Percentiles rank a stretch among this genome's conserved stretches.
Conservation (phyloP, 2,797 vertebrate genomes). For the Hapalemur alaotrensis region DNA sequence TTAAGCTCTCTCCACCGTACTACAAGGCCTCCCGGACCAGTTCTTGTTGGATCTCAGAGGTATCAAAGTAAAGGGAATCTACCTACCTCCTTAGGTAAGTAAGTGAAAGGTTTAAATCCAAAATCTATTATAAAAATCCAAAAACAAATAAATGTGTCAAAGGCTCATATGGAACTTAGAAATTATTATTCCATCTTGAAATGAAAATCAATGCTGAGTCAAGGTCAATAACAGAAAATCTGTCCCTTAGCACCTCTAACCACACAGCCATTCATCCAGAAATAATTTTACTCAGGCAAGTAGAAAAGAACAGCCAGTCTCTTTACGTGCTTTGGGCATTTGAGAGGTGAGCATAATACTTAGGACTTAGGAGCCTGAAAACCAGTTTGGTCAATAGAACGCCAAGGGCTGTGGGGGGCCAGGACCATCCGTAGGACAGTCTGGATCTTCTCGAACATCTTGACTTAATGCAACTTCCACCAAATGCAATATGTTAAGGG, state of each 20-base stretch:
- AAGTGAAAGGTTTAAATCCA: not conserved
- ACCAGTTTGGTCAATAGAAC: too few species aligned
- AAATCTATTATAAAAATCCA: not conserved
- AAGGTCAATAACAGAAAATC: not conserved
- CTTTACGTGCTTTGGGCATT: not conserved
- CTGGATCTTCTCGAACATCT: not conserved
- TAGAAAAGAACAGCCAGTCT: not conserved
- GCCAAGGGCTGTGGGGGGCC: fast-evolving
- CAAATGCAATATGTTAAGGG: not conserved
- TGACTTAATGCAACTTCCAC: not conserved
- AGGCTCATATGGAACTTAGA: not conserved
- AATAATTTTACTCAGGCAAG: not conserved
- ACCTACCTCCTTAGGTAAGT: not conserved
- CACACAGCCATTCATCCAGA: not conserved
- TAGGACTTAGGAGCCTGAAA: not conserved
- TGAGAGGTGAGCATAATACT: not conserved
- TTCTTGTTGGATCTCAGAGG: not conserved
- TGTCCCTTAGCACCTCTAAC: not conserved
- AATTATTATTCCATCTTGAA: not conserved
- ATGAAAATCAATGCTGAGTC: not conserved
- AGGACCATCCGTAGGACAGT: fast-evolving
- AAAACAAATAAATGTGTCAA: not conserved
- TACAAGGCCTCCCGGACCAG: not conserved
- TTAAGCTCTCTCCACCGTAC: not conserved
- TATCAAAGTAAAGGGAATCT: not conserved